Percentiles rank a stretch among this genome's conserved stretches.
These are phyloP conservation scores for Spodoptera exigua DNA, from an alignment of 2,888 invertebrate genomes.

Conservation along the genomic window DNA sequence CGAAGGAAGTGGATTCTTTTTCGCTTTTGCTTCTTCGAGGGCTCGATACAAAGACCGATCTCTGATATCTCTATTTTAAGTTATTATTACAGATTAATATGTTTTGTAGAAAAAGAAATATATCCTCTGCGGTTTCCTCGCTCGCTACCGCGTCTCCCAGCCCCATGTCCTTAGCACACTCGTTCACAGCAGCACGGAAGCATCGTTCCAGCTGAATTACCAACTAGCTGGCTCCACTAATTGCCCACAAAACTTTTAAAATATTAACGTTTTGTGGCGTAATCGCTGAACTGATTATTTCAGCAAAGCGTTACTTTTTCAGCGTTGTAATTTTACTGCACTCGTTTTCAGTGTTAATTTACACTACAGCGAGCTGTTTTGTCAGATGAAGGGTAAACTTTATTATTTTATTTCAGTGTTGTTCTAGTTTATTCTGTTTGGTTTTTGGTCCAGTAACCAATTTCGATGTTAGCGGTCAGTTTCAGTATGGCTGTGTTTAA, in stretches of 20 bases:
- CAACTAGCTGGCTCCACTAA: slow-evolving; percentile 69
- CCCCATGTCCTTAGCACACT: slow-evolving; percentile 12
- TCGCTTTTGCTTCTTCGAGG: too few species aligned
- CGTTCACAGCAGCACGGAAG: slow-evolving; percentile 52
- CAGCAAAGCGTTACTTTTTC: slow-evolving; percentile 29
- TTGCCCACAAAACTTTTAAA: slow-evolving; percentile 71
- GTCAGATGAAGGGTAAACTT: background rate
- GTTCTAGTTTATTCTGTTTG: too few species aligned
- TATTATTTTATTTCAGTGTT: too few species aligned
- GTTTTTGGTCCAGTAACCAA: too few species aligned
- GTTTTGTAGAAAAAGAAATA: too few species aligned
- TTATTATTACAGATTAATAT: too few species aligned
- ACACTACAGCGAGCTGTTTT: slow-evolving; percentile 3
- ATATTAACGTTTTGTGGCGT: slow-evolving; percentile 65
- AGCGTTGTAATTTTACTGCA: slow-evolving; percentile 33
- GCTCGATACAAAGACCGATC: too few species aligned
- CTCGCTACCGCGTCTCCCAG: slow-evolving; percentile 25
- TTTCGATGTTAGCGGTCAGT: too few species aligned
- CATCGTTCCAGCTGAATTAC: slow-evolving; percentile 69
- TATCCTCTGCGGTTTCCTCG: too few species aligned
- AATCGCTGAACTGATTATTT: slow-evolving; percentile 52
- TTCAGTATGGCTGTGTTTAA: too few species aligned
- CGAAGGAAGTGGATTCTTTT: too few species aligned
- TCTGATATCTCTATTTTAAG: too few species aligned
- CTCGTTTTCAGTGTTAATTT: slow-evolving; percentile 15